Percentiles rank a stretch among this genome's conserved stretches.
Evolutionary conservation across 1,140 invertebrate genomes (phyloP).

Genomic region (Oscheius sp.): DNA sequence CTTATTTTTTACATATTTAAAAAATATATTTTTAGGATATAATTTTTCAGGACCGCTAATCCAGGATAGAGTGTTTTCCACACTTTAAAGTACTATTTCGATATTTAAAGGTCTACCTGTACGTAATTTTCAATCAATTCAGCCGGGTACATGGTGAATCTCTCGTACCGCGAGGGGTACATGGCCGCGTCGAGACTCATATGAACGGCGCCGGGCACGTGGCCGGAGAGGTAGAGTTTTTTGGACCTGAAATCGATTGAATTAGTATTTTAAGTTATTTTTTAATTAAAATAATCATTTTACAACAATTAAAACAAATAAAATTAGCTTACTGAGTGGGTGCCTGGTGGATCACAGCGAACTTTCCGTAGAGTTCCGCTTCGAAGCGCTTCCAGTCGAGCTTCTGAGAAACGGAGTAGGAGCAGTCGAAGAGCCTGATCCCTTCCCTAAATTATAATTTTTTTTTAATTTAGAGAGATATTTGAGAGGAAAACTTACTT

Average conservation of each 20-base stretch:
- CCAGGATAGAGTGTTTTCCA: too few relatives aligned
- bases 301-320: neutral
- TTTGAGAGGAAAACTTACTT: neutral
- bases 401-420: conserved; percentile 27
- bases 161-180: conserved; percentile 34
- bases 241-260: conserved; percentile 14
- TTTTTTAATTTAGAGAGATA: neutral
- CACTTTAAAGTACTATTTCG: neutral
- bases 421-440: conserved; percentile 34
- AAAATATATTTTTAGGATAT: too few relatives aligned
- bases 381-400: conserved; percentile 36
- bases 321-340: conserved; percentile 15
- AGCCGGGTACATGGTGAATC: conserved; percentile 37
- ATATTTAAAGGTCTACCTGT: conserved; percentile 6
- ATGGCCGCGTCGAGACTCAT: conserved; percentile 32
- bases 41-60: too few relatives aligned
- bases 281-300: neutral
- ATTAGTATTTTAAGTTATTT: neutral
- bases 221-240: conserved; percentile 20
- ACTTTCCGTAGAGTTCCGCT: conserved; percentile 38
- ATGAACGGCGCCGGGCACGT: conserved; percentile 42
- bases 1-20: too few relatives aligned
- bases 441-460: conserved; percentile 15
- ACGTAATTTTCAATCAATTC: conserved; percentile 42
- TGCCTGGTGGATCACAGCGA: conserved; percentile 22